Percentiles rank a stretch among this genome's conserved stretches.
Evolutionary conservation across 2,888 invertebrate species (phyloP).

Genomic region (Amphipoea lucens): DNA sequence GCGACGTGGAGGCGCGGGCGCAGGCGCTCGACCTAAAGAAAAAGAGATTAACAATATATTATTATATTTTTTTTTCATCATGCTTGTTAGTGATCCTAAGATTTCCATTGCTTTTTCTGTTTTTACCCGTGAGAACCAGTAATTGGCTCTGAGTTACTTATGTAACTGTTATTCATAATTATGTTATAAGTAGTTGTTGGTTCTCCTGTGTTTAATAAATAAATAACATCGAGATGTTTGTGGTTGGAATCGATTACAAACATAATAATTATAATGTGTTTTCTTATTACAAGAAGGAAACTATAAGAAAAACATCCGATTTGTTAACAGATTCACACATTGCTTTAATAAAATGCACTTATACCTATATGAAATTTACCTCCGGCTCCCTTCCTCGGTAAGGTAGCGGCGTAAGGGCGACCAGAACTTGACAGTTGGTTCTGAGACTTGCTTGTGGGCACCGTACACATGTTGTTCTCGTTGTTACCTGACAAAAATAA

Average conservation of each 20-base stretch:
- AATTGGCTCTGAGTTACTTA: neutral
- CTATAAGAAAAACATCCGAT: constrained; percentile 8
- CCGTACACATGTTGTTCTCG: constrained; percentile 81
- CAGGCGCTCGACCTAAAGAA: constrained; percentile 92
- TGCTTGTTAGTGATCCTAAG: neutral
- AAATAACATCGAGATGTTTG: constrained; percentile 1
- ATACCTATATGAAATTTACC: constrained; percentile 66
- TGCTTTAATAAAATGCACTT: neutral
- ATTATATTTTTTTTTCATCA: neutral
- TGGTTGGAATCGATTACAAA: neutral
- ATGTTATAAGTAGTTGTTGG: neutral
- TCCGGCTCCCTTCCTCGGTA: constrained; percentile 94
- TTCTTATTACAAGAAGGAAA: neutral
- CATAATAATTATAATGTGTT: neutral
- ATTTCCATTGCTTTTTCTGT: neutral
- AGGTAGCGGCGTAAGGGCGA: constrained; percentile 95
- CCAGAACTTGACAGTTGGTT: constrained; percentile 86
- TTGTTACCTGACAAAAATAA: constrained; percentile 67
- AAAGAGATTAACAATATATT: neutral
- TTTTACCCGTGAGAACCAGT: neutral
- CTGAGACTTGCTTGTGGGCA: constrained; percentile 89
- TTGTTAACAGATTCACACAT: neutral
- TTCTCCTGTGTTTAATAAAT: neutral
- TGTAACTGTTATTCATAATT: neutral
- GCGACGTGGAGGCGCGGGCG: constrained; percentile 97